phyloP scores from a whole-genome alignment of 2,113 vertebrate species.

The Sarotherodon lohbergeri region DNA sequence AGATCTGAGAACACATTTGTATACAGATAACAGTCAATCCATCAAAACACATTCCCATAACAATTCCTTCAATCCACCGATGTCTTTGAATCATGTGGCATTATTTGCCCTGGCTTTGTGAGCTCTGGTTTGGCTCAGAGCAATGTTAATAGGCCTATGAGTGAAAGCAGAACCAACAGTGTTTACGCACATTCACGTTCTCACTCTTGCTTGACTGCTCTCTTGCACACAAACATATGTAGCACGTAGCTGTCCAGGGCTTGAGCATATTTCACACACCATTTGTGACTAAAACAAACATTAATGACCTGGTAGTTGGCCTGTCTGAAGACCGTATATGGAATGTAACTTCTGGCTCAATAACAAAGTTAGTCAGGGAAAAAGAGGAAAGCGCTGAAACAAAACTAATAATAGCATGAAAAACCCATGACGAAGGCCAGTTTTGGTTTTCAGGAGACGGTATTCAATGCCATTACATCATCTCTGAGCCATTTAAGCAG shows the following conservation, averaged over 20 bases:
- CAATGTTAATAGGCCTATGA: not conserved
- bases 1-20: not conserved
- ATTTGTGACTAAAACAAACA: constrained; percentile 40
- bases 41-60: not conserved
- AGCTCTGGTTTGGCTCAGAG: not conserved
- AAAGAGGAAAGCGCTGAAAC: not conserved
- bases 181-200: not conserved
- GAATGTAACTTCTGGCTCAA: constrained; percentile 23
- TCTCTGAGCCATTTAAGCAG: not conserved
- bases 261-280: constrained; percentile 39
- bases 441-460: not conserved
- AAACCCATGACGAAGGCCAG: constrained; percentile 4
- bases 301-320: not conserved
- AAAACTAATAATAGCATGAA: constrained; percentile 36
- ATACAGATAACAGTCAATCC: not conserved
- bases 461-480: constrained; percentile 14
- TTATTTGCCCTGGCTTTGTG: not conserved
- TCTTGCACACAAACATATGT: not conserved
- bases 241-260: not conserved
- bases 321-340: constrained; percentile 32
- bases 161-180: constrained; percentile 4
- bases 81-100: not conserved
- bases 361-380: not conserved
- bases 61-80: not conserved
- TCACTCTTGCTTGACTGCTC: not conserved